These are phyloP conservation scores for Pangasius mekongensis DNA, from an alignment of 2,797 vertebrate genomes.

Conservation along the genomic window DNA sequence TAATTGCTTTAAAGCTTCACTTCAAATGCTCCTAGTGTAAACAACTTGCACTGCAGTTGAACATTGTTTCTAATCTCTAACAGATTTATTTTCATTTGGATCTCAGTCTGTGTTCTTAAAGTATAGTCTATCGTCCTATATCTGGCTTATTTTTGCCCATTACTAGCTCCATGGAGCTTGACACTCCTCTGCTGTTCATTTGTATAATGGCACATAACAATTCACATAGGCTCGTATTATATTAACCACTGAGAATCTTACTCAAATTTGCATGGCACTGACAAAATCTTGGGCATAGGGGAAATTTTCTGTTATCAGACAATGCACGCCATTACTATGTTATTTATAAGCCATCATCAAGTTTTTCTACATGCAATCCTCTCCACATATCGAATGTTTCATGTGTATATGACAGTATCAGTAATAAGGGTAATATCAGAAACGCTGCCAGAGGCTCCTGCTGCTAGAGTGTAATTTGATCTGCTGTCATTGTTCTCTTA, in stretches of 20 bases:
- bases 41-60: background rate
- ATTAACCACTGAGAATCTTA: background rate
- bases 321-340: background rate
- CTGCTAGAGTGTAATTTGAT: constrained; percentile 19
- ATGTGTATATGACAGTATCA: constrained; percentile 10
- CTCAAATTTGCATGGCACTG: constrained; percentile 15
- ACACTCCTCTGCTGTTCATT: constrained; percentile 48
- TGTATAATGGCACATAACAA: background rate
- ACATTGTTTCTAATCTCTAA: background rate
- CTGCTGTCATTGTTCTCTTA: background rate
- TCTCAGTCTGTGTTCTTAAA: background rate
- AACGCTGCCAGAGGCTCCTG: background rate
- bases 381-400: constrained; percentile 7
- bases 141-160: background rate
- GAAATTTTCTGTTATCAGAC: constrained; percentile 20
- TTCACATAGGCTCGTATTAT: background rate
- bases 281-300: background rate
- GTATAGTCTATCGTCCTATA: background rate
- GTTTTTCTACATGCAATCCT: background rate
- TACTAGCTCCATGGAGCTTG: constrained; percentile 32
- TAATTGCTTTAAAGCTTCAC: background rate
- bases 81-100: background rate
- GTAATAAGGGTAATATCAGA: background rate
- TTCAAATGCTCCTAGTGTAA: background rate
- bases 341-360: constrained; percentile 12